phyloP scores from a whole-genome alignment of 64 coral and sea anemone species.

The Actinia tenebrosa region DNA sequence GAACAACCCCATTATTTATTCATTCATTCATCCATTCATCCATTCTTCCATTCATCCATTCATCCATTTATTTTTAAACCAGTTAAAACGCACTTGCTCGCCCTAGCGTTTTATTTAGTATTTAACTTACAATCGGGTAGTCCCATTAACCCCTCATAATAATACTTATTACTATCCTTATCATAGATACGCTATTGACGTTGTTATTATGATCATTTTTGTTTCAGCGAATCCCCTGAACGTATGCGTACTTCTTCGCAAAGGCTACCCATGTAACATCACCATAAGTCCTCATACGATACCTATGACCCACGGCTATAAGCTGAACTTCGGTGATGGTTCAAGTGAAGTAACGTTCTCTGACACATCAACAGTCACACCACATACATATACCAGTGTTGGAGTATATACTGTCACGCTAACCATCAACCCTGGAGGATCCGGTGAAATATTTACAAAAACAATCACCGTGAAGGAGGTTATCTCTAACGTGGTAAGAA shows the following conservation, averaged over 20 bases:
- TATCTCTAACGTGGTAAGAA: background rate
- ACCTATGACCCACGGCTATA: background rate
- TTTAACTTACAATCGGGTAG: too few species aligned
- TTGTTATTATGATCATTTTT: too few species aligned
- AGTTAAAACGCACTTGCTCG: too few species aligned
- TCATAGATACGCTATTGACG: too few species aligned
- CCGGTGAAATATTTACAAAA: background rate
- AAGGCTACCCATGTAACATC: background rate
- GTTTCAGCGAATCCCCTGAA: background rate
- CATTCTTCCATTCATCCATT: too few species aligned
- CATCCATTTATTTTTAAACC: too few species aligned
- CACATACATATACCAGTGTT: background rate
- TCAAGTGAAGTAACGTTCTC: background rate
- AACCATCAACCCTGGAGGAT: background rate
- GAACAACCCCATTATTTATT: too few species aligned
- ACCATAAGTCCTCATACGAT: background rate
- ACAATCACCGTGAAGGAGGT: background rate
- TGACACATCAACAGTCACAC: background rate
- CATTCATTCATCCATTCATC: too few species aligned
- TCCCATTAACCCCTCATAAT: too few species aligned
- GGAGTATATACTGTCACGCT: background rate
- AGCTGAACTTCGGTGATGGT: background rate
- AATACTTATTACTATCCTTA: too few species aligned
- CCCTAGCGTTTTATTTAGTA: too few species aligned
- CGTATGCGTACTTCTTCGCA: background rate